A percentile compares a stretch with the other conserved stretches of the same genome.
Evolutionary conservation across 2,113 vertebrate species (phyloP).

Genomic region (Coreoperca whiteheadi): DNA sequence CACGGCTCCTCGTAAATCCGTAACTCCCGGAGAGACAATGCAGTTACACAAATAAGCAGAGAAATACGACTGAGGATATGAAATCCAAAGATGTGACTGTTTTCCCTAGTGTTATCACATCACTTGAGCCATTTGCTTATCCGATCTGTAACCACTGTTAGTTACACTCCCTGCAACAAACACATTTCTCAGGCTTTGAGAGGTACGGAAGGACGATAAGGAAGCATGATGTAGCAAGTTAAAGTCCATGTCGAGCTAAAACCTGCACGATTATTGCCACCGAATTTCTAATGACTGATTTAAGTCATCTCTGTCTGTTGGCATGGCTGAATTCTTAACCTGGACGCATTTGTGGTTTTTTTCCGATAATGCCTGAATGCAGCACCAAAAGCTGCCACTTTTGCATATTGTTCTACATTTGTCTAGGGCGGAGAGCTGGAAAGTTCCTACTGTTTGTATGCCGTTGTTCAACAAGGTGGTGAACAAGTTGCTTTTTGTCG

Average conservation of each 20-base stretch:
- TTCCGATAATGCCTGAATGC: neutral
- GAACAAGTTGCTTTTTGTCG: neutral
- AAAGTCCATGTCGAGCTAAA: neutral
- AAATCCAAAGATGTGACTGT: neutral
- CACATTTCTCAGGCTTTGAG: neutral
- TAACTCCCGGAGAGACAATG: rapidly evolving
- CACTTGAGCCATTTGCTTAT: neutral
- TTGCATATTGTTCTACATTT: neutral
- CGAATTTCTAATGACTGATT: no score
- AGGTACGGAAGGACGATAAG: neutral
- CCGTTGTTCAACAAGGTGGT: constrained; percentile 6
- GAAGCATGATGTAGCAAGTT: neutral
- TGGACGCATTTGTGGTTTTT: neutral
- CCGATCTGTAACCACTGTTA: neutral
- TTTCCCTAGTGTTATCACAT: neutral
- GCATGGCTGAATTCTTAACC: neutral
- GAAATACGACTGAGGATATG: no score
- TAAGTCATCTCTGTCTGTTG: neutral
- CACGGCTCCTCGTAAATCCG: neutral
- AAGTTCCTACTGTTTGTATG: neutral
- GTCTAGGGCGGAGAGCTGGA: constrained; percentile 7
- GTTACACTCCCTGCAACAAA: neutral
- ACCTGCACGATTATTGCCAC: neutral
- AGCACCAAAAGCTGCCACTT: neutral
- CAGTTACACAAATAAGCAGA: neutral